Evolutionary conservation across 2,113 vertebrate species (phyloP), one percentile per base, ranked within the genome.

Genomic region (Acrocephalus kingi): DNA sequence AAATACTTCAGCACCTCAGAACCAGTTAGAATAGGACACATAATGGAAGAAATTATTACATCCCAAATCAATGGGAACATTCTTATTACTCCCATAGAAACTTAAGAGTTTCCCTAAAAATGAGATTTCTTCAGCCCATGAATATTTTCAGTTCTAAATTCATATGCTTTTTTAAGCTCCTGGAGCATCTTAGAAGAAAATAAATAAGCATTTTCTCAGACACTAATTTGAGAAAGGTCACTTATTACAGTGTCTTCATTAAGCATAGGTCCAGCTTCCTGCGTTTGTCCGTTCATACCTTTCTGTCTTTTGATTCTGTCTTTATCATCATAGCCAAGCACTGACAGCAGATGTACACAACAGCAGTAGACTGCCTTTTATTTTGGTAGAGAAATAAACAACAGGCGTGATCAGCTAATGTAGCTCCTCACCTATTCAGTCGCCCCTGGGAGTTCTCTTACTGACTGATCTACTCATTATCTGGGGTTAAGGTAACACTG

Each of bases 391-490:
- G 45, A 91, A 89, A 79, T 82, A 91, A 92, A 91, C 0, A 9
- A 68, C 28, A 30, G 49, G 41, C 27, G 1, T 81, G 83, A 93
- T 91, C 81, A 55, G 58, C 62, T 94, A 82, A 91, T 39, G 37
- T 19, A 93, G 58, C 41, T 94, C 77, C 54, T 91, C 87, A 85
- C 89, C 81, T 58, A 54, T 87, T 81, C 41, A 22, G 66, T 54
- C n/a, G 39, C 81, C 67, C 54, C 41, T 82, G 91, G 71, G 89
- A 89, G 46, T 39, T 96, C 16, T 49, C 54, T 85, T 72, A 46
- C 91, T 62, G 58, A 48, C 84, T 96, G 87, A 68, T 91, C 80
- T 75, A 41, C 22, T 90, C 86, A 72, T 46, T 91, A 91, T 43
- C 14, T 41, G 61, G 48, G 59, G 62, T 55, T 87, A 82, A 90